Evolutionary conservation across 2,888 invertebrate species (phyloP), one percentile per base, ranked within the genome.

Genomic region (Phortica okadai): DNA sequence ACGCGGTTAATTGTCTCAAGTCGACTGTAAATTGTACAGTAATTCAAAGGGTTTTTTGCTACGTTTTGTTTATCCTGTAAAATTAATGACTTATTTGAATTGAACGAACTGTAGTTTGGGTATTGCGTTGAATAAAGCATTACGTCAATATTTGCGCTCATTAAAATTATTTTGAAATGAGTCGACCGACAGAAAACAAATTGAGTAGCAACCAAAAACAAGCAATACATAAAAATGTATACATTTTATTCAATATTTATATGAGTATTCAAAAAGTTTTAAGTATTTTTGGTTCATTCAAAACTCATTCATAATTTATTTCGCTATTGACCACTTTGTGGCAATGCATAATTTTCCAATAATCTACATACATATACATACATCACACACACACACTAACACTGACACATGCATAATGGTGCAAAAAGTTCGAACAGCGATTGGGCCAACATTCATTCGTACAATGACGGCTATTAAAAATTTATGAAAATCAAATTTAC

Each of bases 391-490:
- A 56, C 11, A 69, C 16, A 45, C 50, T 66, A 6, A 33, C 64
- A 64, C 5, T 16, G 7, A 14, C 0, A 16, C 44, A 11, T 45
- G 56, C 2, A 72, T 56, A 56, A 56, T 56, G 56, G 25, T 33
- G 21, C 6, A 59, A n/a, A 16, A 14, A 3, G 21, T 59, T 59
- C 21, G 59, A 16, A 16, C 59, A 59, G 10, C 11, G 6, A 50
- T 69, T 44, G 16, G 21, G 70, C 45, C 41, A 33, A 56, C 14
- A 56, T 70, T 42, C 21, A 11, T 42, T 41, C n/a, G 73, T 33
- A 59, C 14, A 74, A 59, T 14, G 62, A 64, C 45, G 64, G 72
- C 72, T 77, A 85, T 82, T 80, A 77, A 82, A 79, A 76, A 81
- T 82, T 78, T 76, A 78, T 77, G 79, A 69, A 75, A 69, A 75